Evolutionary conservation across 2,113 vertebrate species (phyloP).

Genomic region (Phoenicopterus ruber): DNA sequence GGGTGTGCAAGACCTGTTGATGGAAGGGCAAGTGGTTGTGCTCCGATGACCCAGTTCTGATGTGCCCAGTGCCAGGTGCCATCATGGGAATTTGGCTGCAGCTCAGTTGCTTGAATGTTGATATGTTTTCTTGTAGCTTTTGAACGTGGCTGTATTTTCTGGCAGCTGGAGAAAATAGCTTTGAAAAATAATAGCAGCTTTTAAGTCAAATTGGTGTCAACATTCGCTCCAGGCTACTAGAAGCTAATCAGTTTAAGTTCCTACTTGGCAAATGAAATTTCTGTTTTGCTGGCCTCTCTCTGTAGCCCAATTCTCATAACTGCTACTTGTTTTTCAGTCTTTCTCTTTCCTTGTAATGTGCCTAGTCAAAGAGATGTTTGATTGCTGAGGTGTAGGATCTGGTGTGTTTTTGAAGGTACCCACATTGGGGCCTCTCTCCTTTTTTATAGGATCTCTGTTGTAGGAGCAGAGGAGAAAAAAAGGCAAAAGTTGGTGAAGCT

Average conservation of each 20-base stretch:
- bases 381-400: not conserved
- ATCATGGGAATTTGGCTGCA: not conserved
- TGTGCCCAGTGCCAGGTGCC: not conserved
- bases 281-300: not conserved
- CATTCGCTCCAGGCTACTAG: not conserved
- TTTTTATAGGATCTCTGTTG: not conserved
- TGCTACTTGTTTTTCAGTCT: not conserved
- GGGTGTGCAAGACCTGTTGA: not conserved
- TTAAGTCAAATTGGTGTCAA: conserved; percentile 27
- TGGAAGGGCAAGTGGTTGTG: not conserved
- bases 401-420: not conserved
- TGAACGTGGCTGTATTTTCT: not conserved
- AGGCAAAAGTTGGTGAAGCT: not conserved
- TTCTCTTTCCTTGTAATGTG: not conserved
- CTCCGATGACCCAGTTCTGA: not conserved
- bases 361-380: not conserved
- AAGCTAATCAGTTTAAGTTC: conserved; percentile 35
- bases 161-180: not conserved
- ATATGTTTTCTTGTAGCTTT: not conserved
- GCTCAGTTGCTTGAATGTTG: not conserved
- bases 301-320: not conserved
- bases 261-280: not conserved
- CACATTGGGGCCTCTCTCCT: not conserved
- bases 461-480: not conserved
- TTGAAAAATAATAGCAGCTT: conserved; percentile 46